Conservation (phyloP, 2,113 vertebrate genomes). For the Zootoca vivipara region DNA sequence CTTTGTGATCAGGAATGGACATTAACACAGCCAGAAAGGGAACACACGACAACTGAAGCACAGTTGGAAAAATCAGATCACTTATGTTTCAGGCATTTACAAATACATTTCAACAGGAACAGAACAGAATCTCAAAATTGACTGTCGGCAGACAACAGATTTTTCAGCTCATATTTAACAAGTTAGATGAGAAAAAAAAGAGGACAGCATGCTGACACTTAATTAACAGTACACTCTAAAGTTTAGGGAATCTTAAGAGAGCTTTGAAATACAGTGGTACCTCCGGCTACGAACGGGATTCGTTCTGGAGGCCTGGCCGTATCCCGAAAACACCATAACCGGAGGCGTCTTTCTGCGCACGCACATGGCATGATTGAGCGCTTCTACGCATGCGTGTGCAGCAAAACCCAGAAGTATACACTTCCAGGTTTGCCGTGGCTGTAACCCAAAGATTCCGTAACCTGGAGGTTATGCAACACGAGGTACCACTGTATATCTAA, state of each 20-base stretch:
- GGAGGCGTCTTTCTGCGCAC: too few species aligned
- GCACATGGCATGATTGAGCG: too few species aligned
- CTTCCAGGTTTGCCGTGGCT: too few species aligned
- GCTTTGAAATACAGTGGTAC: too few species aligned
- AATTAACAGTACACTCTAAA: conserved; percentile 35
- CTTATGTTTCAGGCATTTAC: not conserved
- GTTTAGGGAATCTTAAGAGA: not conserved
- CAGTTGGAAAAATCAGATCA: accelerated
- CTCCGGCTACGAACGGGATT: too few species aligned
- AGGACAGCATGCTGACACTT: not conserved
- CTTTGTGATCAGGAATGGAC: not conserved
- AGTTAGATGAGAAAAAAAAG: not conserved
- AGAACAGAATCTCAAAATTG: conserved; percentile 10
- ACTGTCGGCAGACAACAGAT: conserved; percentile 3
- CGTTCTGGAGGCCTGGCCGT: too few species aligned
- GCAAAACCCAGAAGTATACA: too few species aligned
- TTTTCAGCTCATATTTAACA: conserved; percentile 30
- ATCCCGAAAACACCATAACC: too few species aligned
- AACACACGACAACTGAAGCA: conserved; percentile 2
- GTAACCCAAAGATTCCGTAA: too few species aligned
- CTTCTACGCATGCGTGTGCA: too few species aligned
- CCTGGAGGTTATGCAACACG: too few species aligned
- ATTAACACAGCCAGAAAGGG: not conserved
- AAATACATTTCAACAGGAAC: accelerated
- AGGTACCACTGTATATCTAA: too few species aligned